Percentiles rank a stretch among this genome's conserved stretches.
phyloP scores from a whole-genome alignment of 1,140 invertebrate species.

The Megathymus violae region DNA sequence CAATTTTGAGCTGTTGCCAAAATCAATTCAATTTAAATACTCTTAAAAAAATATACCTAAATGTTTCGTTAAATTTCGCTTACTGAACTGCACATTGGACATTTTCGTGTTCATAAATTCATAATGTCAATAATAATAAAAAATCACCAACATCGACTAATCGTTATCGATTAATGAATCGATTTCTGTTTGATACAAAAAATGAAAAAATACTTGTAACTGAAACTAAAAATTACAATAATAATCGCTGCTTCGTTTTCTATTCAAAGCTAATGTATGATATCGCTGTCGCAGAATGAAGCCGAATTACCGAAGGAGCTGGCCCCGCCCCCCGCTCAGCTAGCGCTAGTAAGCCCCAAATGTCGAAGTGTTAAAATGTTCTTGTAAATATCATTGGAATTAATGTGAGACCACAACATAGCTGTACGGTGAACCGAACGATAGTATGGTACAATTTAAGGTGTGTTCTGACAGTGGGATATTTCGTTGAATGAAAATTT shows the following conservation, averaged over 20 bases:
- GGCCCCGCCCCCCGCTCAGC: slow-evolving; percentile 11
- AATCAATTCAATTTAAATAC: no score
- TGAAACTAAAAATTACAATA: not conserved
- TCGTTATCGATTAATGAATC: no score
- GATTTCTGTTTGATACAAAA: no score
- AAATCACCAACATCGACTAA: no score
- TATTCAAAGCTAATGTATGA: slow-evolving; percentile 27
- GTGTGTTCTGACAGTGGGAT: no score
- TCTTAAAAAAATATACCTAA: no score
- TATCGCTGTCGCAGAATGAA: slow-evolving; percentile 56
- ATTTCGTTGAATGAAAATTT: no score
- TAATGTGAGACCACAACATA: not conserved
- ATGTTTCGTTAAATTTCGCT: no score
- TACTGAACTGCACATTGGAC: no score
- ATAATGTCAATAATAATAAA: no score
- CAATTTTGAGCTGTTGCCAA: no score
- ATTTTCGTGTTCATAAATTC: no score
- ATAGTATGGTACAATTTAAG: not conserved
- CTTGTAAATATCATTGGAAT: slow-evolving; percentile 30
- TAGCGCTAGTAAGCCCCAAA: slow-evolving; percentile 29
- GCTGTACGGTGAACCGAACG: slow-evolving; percentile 6
- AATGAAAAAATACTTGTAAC: not conserved
- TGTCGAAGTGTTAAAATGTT: slow-evolving; percentile 8
- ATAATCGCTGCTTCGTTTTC: not conserved
- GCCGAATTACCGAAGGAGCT: slow-evolving; percentile 47